A percentile compares a stretch with the other conserved stretches of the same genome.
phyloP scores from a whole-genome alignment of 1,140 invertebrate species.

The Thaumetopoea pityocampa region DNA sequence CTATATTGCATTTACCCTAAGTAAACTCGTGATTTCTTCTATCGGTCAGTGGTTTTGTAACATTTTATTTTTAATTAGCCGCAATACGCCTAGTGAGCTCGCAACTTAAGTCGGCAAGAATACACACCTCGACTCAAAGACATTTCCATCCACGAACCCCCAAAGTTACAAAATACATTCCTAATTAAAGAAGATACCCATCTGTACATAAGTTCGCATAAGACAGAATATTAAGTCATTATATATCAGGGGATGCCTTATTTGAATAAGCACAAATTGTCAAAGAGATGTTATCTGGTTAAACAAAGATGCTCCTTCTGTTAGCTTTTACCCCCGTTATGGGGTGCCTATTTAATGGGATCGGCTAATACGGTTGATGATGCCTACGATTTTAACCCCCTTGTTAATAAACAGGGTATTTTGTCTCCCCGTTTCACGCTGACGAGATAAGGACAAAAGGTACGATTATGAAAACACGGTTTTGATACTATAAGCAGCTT shows the following conservation, averaged over 20 bases:
- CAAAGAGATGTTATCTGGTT: constrained; percentile 73
- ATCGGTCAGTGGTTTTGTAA: too few species aligned
- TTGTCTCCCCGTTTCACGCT: constrained; percentile 25
- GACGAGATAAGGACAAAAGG: constrained; percentile 26
- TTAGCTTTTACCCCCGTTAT: constrained; percentile 56
- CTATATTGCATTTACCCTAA: too few species aligned
- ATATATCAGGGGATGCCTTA: constrained; percentile 56
- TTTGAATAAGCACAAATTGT: constrained; percentile 74
- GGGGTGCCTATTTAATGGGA: constrained; percentile 60
- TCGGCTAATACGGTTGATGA: constrained; percentile 67
- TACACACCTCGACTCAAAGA: too few species aligned
- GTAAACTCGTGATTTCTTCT: too few species aligned
- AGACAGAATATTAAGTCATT: constrained; percentile 56
- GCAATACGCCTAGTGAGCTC: too few species aligned
- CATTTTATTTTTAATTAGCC: too few species aligned
- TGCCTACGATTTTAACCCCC: constrained; percentile 52
- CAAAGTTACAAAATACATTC: constrained; percentile 2
- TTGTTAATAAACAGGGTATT: constrained; percentile 51
- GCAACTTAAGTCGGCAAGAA: too few species aligned
- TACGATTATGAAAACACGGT: constrained; percentile 32
- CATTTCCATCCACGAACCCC: background rate
- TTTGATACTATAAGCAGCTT: constrained; percentile 46
- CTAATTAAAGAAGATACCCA: constrained; percentile 14
- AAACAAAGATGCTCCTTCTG: constrained; percentile 66
- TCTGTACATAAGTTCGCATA: background rate